Base-by-base conservation (phyloP, 1,140 invertebrate species). In the Belonocnema kinseyi region DNA sequence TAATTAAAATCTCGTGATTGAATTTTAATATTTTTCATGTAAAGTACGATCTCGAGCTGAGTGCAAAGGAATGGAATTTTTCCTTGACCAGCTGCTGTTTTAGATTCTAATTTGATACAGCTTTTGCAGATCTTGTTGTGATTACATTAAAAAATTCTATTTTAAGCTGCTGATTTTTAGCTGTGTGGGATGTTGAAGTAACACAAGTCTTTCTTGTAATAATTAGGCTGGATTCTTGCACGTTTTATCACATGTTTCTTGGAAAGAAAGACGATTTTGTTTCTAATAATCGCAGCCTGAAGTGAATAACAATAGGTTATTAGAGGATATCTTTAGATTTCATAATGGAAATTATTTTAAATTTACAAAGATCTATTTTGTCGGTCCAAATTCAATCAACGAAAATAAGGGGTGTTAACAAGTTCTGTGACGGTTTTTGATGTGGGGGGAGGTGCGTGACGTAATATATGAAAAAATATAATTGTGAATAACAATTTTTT, bases 1-100 rank as follows among this genome's bases (percentile, higher is more conserved):
- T 40, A 66, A 66, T 66, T 66, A 66, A 66, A 66, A 33, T 66
- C 61, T 26, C 61, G 61, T 66, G 46, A 66, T 66, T 66, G 61
- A 66, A 66, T 66, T 66, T 66, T 66, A 66, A 66, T 66, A 66
- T 66, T 66, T 66, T 46, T 13, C 26, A 33, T n/a, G 13, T 66
- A 5, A 66, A 66, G 40, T 66, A 66, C 14, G 12, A 10, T 46
- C 33, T 26, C 13, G 26, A 61, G 26, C 16, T 66, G n/a, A 66
- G 3, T 61, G 2, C 61, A 46, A 66, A 66, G 61, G 61, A 66
- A 46, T 66, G 26, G 14, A 26, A 61, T 13, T 61, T 61, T 61
- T 46, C 40, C 40, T 46, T 46, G 52, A n/a, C 52, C 14, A 17
- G 17, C 53, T 17, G 16, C n/a, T 19, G 19, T 54, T 54, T 54